Evolutionary conservation across 2,113 vertebrate species (phyloP).

Genomic region (Microcebus jonahi): DNA sequence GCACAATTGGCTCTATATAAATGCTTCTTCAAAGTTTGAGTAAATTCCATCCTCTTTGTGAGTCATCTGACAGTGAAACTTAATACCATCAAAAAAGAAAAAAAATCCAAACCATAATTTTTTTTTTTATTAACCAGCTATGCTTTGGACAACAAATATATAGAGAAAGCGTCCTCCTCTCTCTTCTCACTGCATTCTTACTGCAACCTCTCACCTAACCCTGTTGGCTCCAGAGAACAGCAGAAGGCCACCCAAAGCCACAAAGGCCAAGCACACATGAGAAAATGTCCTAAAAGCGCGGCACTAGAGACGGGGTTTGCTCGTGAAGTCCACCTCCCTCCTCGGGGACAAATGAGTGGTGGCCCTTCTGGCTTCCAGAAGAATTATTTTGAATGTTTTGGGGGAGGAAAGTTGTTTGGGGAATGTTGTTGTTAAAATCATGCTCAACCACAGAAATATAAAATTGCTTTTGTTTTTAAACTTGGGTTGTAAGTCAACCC

Average conservation of each 20-base stretch:
- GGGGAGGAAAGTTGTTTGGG: neutral
- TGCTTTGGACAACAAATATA: neutral
- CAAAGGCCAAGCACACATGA: neutral
- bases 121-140: neutral
- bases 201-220: neutral
- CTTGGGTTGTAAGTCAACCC: neutral
- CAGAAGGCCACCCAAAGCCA: neutral
- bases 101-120: neutral
- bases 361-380: neutral
- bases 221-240: neutral
- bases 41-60: conserved; percentile 3
- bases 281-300: neutral
- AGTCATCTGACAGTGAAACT: conserved; percentile 44
- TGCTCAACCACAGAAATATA: neutral
- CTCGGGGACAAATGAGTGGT: too few species aligned
- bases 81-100: neutral
- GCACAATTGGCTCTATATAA: neutral
- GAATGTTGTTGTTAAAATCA: neutral
- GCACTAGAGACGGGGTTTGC: neutral
- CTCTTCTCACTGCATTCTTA: neutral
- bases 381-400: neutral
- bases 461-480: neutral
- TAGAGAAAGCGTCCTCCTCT: rapidly evolving
- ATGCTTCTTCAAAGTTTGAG: neutral
- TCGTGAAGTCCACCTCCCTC: neutral